These are phyloP conservation scores for Leucopsar rothschildi DNA, from an alignment of 2,113 vertebrate species.

Conservation along the genomic window DNA sequence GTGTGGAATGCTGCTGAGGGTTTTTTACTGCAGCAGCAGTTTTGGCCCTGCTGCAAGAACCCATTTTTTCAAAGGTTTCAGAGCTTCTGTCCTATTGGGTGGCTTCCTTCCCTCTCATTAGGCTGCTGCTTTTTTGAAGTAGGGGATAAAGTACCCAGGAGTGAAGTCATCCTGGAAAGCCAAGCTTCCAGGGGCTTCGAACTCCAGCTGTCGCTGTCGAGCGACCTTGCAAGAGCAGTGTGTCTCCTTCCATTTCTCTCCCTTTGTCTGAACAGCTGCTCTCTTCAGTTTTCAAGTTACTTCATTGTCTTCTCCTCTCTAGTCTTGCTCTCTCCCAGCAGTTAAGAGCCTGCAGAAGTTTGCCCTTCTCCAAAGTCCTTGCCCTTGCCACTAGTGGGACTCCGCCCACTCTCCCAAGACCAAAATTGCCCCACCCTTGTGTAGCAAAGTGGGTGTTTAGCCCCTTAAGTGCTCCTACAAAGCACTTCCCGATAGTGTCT, in stretches of 20 bases:
- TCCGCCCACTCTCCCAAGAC: not conserved
- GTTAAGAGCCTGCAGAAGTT: not conserved
- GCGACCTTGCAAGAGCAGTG: not conserved
- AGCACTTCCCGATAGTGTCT: not conserved
- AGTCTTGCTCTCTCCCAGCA: not conserved
- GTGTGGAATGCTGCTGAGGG: rapidly evolving
- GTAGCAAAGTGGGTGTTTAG: not conserved
- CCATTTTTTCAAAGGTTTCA: not conserved
- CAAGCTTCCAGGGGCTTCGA: not conserved
- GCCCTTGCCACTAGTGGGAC: not conserved
- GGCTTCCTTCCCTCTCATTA: not conserved
- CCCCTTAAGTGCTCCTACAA: not conserved
- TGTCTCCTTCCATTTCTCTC: not conserved
- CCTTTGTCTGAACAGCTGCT: conserved; percentile 16
- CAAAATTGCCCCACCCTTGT: not conserved
- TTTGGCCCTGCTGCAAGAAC: not conserved
- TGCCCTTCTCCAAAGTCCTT: not conserved
- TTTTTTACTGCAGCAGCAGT: not conserved
- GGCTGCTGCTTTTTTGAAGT: not conserved
- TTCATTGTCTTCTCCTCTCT: not conserved
- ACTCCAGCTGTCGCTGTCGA: not conserved
- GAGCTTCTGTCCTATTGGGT: not conserved
- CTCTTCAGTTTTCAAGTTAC: not conserved
- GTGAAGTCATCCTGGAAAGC: not conserved
- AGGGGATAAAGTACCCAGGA: not conserved